These are phyloP conservation scores for Perccottus glenii DNA, from an alignment of 2,113 vertebrate species.

Conservation along the genomic window DNA sequence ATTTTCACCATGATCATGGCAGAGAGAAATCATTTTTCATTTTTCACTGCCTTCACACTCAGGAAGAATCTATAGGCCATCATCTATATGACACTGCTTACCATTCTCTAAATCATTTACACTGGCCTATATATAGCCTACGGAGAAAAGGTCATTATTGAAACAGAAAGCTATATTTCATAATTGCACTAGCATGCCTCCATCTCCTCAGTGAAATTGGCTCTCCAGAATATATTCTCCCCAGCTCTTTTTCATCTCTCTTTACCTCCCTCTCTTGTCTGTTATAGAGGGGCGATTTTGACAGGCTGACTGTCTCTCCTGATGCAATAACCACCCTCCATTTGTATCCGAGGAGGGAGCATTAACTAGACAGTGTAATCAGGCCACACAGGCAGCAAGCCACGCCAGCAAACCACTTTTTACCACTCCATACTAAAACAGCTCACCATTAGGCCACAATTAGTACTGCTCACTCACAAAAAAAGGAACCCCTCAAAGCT, in stretches of 20 bases:
- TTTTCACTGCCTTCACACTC: constrained; percentile 19
- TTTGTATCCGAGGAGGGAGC: constrained; percentile 73
- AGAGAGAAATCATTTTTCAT: constrained; percentile 36
- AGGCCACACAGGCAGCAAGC: constrained; percentile 55
- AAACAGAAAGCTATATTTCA: constrained; percentile 72
- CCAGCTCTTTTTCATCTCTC: constrained; percentile 58
- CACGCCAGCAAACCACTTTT: constrained; percentile 62
- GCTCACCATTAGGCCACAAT: constrained; percentile 74
- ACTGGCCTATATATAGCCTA: constrained; percentile 61
- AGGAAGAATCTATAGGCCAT: constrained; percentile 50
- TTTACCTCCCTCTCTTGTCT: constrained; percentile 63
- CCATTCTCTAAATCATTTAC: constrained; percentile 58
- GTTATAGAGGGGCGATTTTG: constrained; percentile 65
- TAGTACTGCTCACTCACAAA: constrained; percentile 56
- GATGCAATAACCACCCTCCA: constrained; percentile 76
- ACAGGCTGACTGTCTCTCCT: constrained; percentile 69
- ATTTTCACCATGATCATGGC: constrained; percentile 21
- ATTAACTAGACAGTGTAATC: constrained; percentile 78
- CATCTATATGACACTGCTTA: constrained; percentile 46
- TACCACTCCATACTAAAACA: constrained; percentile 62
- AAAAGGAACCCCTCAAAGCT: constrained; percentile 51
- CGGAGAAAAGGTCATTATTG: constrained; percentile 64
- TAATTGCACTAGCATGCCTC: constrained; percentile 69
- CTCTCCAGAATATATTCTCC: constrained; percentile 67
- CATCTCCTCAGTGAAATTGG: constrained; percentile 66